Percentiles rank a stretch among this genome's conserved stretches.
These are phyloP conservation scores for Patella ulyssiponensis DNA, from an alignment of 2,888 invertebrate genomes.

Conservation along the genomic window DNA sequence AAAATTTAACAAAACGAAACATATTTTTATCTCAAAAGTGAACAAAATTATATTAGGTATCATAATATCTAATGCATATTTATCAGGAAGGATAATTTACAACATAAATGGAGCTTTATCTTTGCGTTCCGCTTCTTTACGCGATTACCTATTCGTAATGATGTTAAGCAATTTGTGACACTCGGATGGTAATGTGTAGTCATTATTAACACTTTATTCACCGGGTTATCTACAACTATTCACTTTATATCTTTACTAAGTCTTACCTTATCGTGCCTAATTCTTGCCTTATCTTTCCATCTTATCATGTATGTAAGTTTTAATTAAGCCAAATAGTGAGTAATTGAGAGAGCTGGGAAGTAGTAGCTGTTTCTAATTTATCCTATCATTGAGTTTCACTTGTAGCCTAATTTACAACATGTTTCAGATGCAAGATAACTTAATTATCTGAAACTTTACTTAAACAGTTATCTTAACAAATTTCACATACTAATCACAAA, in stretches of 20 bases:
- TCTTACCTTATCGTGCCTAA: not conserved
- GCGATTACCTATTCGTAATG: not conserved
- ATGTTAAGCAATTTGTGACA: slow-evolving; percentile 2
- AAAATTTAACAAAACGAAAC: no score
- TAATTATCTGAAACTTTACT: not conserved
- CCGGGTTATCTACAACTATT: not conserved
- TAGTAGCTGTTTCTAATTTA: slow-evolving; percentile 9
- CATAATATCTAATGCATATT: no score
- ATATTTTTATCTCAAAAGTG: no score
- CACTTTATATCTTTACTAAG: not conserved
- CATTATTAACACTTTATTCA: no score
- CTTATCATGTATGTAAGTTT: slow-evolving; percentile 9
- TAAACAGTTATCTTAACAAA: slow-evolving; percentile 8
- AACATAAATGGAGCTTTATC: no score
- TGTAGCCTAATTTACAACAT: slow-evolving; percentile 7
- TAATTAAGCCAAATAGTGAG: not conserved
- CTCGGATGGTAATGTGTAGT: not conserved
- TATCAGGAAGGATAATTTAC: no score
- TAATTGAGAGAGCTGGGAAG: not conserved
- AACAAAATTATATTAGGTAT: no score
- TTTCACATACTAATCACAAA: not conserved
- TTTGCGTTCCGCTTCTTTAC: not conserved
- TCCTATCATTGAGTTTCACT: not conserved
- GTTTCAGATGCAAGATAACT: slow-evolving; percentile 3
- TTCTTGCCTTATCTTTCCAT: not conserved